These are phyloP conservation scores for Phania funesta DNA, from an alignment of 2,888 invertebrate genomes.

Conservation along the genomic window DNA sequence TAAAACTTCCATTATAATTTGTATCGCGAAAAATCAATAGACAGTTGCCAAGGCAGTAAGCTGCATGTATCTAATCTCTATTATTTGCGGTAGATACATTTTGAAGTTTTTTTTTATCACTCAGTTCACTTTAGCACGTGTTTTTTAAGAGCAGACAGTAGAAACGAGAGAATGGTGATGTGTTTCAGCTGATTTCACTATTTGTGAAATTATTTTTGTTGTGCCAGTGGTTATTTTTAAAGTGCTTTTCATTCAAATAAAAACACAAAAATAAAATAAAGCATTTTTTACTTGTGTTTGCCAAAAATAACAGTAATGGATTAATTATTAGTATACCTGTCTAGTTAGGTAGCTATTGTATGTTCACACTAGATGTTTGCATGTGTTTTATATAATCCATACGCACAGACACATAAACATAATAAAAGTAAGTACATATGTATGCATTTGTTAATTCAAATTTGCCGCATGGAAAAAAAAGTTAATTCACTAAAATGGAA, in stretches of 20 bases:
- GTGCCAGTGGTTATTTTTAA: not conserved
- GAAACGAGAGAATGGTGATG: not conserved
- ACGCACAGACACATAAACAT: too few species aligned
- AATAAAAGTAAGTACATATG: too few species aligned
- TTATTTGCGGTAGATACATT: too few species aligned
- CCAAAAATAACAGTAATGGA: too few species aligned
- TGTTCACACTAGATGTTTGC: too few species aligned
- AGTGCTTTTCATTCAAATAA: slow-evolving; percentile 2
- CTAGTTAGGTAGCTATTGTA: too few species aligned
- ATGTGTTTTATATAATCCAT: too few species aligned
- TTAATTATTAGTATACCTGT: too few species aligned
- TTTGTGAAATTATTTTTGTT: not conserved
- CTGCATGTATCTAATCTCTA: not conserved
- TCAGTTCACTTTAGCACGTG: slow-evolving; percentile 2
- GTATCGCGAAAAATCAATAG: slow-evolving; percentile 43
- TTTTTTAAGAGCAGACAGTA: not conserved
- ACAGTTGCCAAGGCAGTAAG: not conserved
- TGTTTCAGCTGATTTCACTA: not conserved
- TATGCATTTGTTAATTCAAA: too few species aligned
- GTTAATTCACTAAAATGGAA: too few species aligned
- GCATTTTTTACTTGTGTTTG: not conserved
- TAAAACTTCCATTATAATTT: not conserved
- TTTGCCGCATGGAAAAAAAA: too few species aligned
- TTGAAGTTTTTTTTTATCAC: not conserved
- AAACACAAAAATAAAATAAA: too few species aligned